A percentile compares a stretch with the other conserved stretches of the same genome.
Conservation (phyloP, 2,113 vertebrate species). For the Trematomus loennbergii region DNA sequence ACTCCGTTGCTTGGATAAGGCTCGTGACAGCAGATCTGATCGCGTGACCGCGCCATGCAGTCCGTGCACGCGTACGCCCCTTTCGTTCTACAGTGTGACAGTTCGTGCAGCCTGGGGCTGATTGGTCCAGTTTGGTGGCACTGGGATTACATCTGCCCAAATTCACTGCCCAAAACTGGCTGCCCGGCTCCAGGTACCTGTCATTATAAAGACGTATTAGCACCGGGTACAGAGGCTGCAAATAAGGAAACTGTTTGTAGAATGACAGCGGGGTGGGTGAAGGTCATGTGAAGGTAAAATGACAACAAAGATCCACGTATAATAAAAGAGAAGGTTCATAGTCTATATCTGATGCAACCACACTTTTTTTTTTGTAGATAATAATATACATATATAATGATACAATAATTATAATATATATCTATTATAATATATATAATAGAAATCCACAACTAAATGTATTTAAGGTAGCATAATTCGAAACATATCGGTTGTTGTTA, state of each 20-base stretch:
- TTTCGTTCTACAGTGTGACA: constrained; percentile 15
- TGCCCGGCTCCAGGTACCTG: not conserved
- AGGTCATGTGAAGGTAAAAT: not conserved
- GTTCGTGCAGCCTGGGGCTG: not conserved
- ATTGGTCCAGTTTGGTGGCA: not conserved
- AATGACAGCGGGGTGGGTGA: not conserved
- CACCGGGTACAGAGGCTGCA: not conserved
- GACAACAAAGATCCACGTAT: too few relatives aligned
- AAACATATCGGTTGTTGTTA: too few relatives aligned
- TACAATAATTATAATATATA: too few relatives aligned
- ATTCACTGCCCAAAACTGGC: not conserved
- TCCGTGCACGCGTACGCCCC: constrained; percentile 61
- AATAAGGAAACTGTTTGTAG: not conserved
- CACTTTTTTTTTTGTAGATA: too few relatives aligned
- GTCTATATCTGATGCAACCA: too few relatives aligned
- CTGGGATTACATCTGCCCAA: not conserved
- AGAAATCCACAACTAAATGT: too few relatives aligned
- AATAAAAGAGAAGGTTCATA: too few relatives aligned
- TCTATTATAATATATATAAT: too few relatives aligned
- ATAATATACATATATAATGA: too few relatives aligned
- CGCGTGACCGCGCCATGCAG: constrained; percentile 63
- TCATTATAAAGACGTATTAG: too few relatives aligned
- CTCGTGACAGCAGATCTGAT: constrained; percentile 82
- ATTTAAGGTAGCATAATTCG: too few relatives aligned
- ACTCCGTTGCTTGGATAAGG: constrained; percentile 64